A percentile compares a stretch with the other conserved stretches of the same genome.
These are phyloP conservation scores for Cheracebus regulus DNA, from an alignment of 2,797 vertebrate species.

Conservation along the genomic window DNA sequence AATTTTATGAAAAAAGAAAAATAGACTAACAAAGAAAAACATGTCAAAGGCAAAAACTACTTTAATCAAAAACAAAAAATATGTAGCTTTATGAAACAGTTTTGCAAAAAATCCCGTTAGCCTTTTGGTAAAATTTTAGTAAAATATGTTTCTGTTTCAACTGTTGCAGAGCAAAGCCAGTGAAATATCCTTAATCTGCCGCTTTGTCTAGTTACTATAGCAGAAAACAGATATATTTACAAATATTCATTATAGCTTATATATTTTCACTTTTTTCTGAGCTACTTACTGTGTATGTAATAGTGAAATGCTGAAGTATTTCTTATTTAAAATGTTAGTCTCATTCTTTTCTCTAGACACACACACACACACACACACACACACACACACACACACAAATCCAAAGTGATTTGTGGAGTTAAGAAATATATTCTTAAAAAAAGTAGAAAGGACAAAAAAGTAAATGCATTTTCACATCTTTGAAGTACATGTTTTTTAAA, in stretches of 20 bases:
- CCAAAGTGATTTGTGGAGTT: neutral
- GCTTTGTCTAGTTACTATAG: constrained; percentile 32
- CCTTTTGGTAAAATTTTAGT: neutral
- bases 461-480: neutral
- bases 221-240: constrained; percentile 52
- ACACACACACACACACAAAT: neutral
- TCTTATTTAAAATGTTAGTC: neutral
- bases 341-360: neutral
- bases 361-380: neutral
- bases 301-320: neutral
- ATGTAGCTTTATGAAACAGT: constrained; percentile 44
- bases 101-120: constrained; percentile 39
- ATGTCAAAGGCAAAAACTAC: constrained; percentile 66
- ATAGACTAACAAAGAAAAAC: constrained; percentile 40
- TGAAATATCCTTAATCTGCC: constrained; percentile 40
- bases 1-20: constrained; percentile 62
- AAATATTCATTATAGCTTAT: neutral
- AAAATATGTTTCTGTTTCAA: constrained; percentile 63
- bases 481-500: neutral
- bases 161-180: constrained; percentile 14
- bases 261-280: constrained; percentile 17
- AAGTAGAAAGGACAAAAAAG: neutral
- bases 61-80: constrained; percentile 75
- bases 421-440: neutral
- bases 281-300: constrained; percentile 18